Evolutionary conservation across 2,888 invertebrate genomes (phyloP).

Genomic region (Melieria crassipennis): DNA sequence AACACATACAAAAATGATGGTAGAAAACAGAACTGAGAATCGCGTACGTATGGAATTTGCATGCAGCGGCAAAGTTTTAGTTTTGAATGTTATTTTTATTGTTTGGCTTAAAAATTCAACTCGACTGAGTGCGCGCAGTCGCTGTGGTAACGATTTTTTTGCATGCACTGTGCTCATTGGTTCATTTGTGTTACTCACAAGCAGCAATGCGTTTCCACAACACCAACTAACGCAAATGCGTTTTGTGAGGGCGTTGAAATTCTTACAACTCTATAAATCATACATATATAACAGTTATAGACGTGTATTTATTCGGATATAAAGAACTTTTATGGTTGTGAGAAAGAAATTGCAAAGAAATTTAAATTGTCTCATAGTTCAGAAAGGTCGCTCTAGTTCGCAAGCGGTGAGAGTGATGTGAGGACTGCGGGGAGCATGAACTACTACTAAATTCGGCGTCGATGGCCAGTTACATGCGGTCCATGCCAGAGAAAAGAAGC

Average conservation of each 20-base stretch:
- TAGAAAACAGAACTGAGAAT: no score
- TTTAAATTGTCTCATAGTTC: no score
- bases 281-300: not conserved
- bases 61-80: no score
- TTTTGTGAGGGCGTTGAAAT: constrained; percentile 57
- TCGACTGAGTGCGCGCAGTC: not conserved
- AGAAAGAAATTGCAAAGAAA: no score
- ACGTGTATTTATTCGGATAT: not conserved
- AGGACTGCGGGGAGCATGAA: no score
- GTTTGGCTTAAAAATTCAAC: not conserved
- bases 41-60: no score
- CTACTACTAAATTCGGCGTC: no score
- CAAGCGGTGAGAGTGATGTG: no score
- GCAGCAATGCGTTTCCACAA: constrained; percentile 57
- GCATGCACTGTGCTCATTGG: not conserved
- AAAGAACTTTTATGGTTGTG: not conserved
- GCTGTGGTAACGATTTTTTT: not conserved
- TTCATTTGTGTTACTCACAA: constrained; percentile 58
- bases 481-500: no score
- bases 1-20: no score
- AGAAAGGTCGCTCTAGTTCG: no score
- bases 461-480: no score
- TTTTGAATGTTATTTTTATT: not conserved
- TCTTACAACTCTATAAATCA: constrained; percentile 46
- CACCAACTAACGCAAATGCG: constrained; percentile 60